Evolutionary conservation across 2,113 vertebrate genomes (phyloP), one percentile per base, ranked within the genome.

Genomic region (Saguinus imperator): DNA sequence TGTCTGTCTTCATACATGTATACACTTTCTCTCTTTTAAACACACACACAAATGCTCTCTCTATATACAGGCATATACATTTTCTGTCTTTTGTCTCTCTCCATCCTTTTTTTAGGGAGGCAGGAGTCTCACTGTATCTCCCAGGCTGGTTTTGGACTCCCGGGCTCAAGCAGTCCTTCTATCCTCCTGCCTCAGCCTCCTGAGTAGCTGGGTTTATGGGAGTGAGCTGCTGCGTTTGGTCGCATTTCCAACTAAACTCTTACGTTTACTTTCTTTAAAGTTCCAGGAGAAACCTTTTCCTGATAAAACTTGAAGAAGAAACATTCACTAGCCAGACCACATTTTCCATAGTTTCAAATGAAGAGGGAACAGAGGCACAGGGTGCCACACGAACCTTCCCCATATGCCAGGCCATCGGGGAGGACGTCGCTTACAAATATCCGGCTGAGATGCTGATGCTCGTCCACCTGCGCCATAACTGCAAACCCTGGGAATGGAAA

Each of bases 401-500:
- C 98, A 52, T 99, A 99, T 0, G 99, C 99, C 97, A 99, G 90
- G 93, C 99, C 99, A 21, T 99, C 99, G 3, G 98, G 98, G 45
- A 99, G 99, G 68, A 99, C 99, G 29, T 99, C 99, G 23, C 99
- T 99, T 97, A 99, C 98, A 95, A 99, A 99, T 83, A 99, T 99
- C 91, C 98, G 98, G 89, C 98, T 99, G 92, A 99, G 98, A 73
- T 98, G 99, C 73, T 98, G 99, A 57, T 98, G 98, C 66, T 98
- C 97, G 37, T 99, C 99, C 75, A 99, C 98, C 97, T 99, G 99
- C 6, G 99, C 99, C 0, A 99, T 99, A 27, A 99, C 99, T 12
- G 99, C 99, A 97, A 99, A 99, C 25, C 99, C 99, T 99, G 85
- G 25, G 76, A 21, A 16, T 27, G 58, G 93, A 80, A 97, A 57